Conservation (phyloP, 1,140 invertebrate genomes). For the Rhizoglyphus robini region DNA sequence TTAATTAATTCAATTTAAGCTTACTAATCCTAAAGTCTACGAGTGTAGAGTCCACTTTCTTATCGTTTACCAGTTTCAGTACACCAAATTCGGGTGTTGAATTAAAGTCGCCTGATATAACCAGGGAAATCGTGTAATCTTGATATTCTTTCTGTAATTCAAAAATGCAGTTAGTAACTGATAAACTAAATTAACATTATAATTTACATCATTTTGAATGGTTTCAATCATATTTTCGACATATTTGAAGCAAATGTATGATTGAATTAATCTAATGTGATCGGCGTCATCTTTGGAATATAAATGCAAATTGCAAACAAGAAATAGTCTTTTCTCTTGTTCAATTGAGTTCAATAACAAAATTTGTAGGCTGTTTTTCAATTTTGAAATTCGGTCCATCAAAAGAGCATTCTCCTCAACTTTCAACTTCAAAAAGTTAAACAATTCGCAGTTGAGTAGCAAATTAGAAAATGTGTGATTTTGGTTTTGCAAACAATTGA, state of each 20-base stretch:
- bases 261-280: constrained; percentile 62
- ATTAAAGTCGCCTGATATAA: constrained; percentile 76
- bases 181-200: constrained; percentile 5
- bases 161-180: constrained; percentile 21
- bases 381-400: constrained; percentile 31
- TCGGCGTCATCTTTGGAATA: constrained; percentile 79
- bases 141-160: constrained; percentile 36
- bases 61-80: constrained; percentile 54
- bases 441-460: not conserved
- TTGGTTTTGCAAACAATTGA: constrained; percentile 27
- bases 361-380: constrained; percentile 25
- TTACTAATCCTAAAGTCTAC: constrained; percentile 63
- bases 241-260: constrained; percentile 30
- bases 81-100: constrained; percentile 64
- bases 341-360: constrained; percentile 38
- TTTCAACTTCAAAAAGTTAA: constrained; percentile 40
- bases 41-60: constrained; percentile 44
- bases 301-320: constrained; percentile 66
- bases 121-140: constrained; percentile 42
- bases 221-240: constrained; percentile 38
- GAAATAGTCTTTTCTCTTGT: not conserved
- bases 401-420: constrained; percentile 40
- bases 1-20: constrained; percentile 29
- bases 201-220: not conserved
- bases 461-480: not conserved